phyloP scores from a whole-genome alignment of 2,113 vertebrate genomes.

The Eptesicus fuscus region DNA sequence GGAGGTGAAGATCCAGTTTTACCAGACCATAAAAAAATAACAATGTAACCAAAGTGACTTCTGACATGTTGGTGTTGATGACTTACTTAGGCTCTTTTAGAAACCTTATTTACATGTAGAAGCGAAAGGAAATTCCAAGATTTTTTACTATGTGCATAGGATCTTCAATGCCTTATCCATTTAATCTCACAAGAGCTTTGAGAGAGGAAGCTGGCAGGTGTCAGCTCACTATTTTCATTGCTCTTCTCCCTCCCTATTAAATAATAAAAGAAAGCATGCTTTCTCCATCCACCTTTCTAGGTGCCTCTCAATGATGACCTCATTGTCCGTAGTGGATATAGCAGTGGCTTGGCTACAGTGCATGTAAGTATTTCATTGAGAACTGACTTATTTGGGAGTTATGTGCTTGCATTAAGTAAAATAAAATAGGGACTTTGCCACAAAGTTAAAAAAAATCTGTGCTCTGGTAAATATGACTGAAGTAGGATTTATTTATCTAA shows the following conservation, averaged over 20 bases:
- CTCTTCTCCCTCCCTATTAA: not conserved
- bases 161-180: not conserved
- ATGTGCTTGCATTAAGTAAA: not conserved
- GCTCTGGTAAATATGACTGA: not conserved
- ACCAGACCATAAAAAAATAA: not conserved
- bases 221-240: not conserved
- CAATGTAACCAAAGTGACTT: not conserved
- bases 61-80: not conserved
- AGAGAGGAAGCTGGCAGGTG: not conserved
- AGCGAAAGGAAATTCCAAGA: not conserved
- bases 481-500: not conserved
- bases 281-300: conserved; percentile 64
- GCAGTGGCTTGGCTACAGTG: conserved; percentile 88
- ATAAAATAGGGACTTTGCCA: not conserved
- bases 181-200: not conserved
- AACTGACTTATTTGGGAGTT: not conserved
- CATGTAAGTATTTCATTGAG: conserved; percentile 82
- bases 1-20: not conserved
- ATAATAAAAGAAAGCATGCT: not conserved
- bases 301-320: conserved; percentile 82
- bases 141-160: not conserved
- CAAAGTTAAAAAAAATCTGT: not conserved
- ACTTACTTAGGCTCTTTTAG: not conserved
- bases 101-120: not conserved
- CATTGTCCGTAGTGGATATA: conserved; percentile 82